Base-by-base conservation (phyloP, 2,113 vertebrate species). In the Carassius auratus region DNA sequence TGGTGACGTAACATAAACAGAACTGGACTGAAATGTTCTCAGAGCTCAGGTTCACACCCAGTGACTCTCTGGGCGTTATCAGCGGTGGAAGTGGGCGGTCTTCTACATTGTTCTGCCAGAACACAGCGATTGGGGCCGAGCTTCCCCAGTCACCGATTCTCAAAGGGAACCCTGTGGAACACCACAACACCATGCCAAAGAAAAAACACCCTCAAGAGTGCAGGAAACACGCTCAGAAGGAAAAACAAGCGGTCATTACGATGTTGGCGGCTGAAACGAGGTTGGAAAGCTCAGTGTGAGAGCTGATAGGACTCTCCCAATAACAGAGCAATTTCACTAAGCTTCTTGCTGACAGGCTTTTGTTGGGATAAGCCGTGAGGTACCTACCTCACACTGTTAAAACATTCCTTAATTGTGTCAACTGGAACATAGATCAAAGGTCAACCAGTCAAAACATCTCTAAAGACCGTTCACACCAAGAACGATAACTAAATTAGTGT, bases 31-130 rank as follows among this genome's bases (percentile, higher is more conserved):
- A 92, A 94, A 93, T 92, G 91, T 91, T 89, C 66, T 71, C 86
- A 86, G 71, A 90, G 87, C 87, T 79, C 77, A 79, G 30, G 61
- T 90, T 92, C 89, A 88, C 93, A 87, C 90, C 87, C 81, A 83
- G 64, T 76, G 48, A 73, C 85, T 26, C 89, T 33, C 85, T 64
- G 26, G 71, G 88, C 69, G 89, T 92, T 92, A 93, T 93, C 94
- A 90, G 90, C 90, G 84, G 89, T 92, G 93, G 91, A 92, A 93
- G 87, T 89, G 89, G 90, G 87, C 86, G 92, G 89, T 91, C 64
- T 80, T 88, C 88, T 85, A 75, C 91, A 91, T 92, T 90, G 91
- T 93, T 93, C 88, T 83, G 89, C 83, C 57, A 80, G 76, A 87
- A 66, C 50, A 69, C 80, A 85, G 57, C 21, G 85, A 71, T 61